A percentile compares a stretch with the other conserved stretches of the same genome.
Conservation (phyloP, 1,140 invertebrate species). For the Nephotettix cincticeps region DNA sequence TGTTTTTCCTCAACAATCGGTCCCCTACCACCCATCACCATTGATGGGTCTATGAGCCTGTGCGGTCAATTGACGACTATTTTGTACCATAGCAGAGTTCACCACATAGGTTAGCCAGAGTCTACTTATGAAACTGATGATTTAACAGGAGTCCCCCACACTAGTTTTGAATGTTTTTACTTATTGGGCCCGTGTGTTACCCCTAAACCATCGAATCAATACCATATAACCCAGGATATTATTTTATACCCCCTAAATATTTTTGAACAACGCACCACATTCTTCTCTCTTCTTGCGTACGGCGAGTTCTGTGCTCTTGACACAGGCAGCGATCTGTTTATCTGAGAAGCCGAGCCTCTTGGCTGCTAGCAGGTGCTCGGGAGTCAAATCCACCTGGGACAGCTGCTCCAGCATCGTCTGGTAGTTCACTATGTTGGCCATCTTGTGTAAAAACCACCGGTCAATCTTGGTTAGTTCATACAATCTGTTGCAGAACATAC, state of each 20-base stretch:
- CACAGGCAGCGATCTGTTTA: constrained; percentile 87
- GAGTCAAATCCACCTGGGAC: constrained; percentile 57
- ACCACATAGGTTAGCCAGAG: too few relatives aligned
- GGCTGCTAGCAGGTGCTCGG: constrained; percentile 68
- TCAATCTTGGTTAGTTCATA: constrained; percentile 97
- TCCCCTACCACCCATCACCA: too few relatives aligned
- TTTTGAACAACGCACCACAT: constrained; percentile 48
- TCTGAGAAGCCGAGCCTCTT: constrained; percentile 98
- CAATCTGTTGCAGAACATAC: constrained; percentile 46
- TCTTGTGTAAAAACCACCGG: constrained; percentile 93
- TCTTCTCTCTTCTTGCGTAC: constrained; percentile 74
- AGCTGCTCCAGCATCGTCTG: constrained; percentile 63
- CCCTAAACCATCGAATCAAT: too few relatives aligned
- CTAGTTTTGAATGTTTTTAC: too few relatives aligned
- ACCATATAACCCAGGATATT: neutral
- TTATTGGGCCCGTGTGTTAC: too few relatives aligned
- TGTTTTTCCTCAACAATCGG: too few relatives aligned
- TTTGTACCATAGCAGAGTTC: too few relatives aligned
- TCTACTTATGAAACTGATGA: too few relatives aligned
- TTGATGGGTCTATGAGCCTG: too few relatives aligned
- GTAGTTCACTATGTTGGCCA: constrained; percentile 88
- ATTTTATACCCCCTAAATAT: neutral
- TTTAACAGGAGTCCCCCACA: too few relatives aligned
- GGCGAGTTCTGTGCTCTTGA: constrained; percentile 83
- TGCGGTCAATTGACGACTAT: too few relatives aligned